A percentile compares a stretch with the other conserved stretches of the same genome.
These are phyloP conservation scores for Nasonia vitripennis DNA, from an alignment of 1,140 invertebrate genomes.

Conservation along the genomic window DNA sequence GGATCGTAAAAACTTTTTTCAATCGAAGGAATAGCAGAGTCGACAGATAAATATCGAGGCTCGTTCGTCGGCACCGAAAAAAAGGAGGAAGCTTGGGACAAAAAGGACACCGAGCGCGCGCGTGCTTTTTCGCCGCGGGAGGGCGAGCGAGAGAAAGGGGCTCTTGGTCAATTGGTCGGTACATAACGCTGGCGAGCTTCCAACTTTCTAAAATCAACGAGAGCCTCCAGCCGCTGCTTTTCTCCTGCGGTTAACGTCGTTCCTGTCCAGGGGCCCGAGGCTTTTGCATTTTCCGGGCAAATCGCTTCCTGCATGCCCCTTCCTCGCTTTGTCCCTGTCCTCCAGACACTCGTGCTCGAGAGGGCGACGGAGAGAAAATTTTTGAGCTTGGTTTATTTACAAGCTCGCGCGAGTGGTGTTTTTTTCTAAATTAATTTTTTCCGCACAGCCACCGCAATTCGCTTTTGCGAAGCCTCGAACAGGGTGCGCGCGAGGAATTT, in stretches of 20 bases:
- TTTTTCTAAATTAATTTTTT: neutral
- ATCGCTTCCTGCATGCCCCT: conserved; percentile 2
- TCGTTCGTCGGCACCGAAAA: neutral
- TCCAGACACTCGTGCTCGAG: too few species aligned
- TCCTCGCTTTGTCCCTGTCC: neutral
- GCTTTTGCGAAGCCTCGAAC: too few species aligned
- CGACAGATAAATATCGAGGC: conserved; percentile 10
- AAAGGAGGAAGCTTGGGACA: neutral
- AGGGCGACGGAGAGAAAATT: too few species aligned
- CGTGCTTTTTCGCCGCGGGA: conserved; percentile 32
- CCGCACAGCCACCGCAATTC: too few species aligned
- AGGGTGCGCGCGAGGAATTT: neutral
- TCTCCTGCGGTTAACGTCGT: conserved; percentile 40
- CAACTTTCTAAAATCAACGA: conserved; percentile 54
- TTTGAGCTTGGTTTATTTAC: too few species aligned
- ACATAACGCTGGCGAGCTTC: conserved; percentile 55
- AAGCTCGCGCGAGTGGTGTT: too few species aligned
- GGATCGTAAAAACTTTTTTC: neutral
- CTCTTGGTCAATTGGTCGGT: conserved; percentile 54
- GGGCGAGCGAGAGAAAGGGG: too few species aligned
- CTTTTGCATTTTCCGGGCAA: conserved; percentile 47
- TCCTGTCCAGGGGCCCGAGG: neutral
- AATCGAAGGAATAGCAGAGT: neutral
- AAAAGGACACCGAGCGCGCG: neutral
- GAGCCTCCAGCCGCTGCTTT: conserved; percentile 27